Conservation (phyloP, 2,888 invertebrate species). For the Brenthis daphne region DNA sequence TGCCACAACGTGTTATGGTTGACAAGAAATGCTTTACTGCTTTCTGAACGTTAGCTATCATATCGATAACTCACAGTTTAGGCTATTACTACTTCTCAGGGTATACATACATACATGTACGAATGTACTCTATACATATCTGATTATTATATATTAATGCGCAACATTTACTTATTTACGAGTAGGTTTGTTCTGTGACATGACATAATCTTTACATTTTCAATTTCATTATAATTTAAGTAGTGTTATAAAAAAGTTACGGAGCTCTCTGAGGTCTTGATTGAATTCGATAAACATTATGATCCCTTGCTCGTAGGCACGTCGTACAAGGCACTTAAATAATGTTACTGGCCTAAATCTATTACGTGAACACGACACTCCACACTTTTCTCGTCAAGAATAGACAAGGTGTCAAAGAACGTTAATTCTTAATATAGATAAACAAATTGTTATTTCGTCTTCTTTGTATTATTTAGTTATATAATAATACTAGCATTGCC, state of each 20-base stretch:
- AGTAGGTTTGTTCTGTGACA: background rate
- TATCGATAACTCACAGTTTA: too few species aligned
- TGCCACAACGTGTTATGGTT: too few species aligned
- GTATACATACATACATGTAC: too few species aligned
- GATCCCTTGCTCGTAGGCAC: constrained; percentile 40
- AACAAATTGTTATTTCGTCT: background rate
- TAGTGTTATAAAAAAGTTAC: constrained; percentile 34
- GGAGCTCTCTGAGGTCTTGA: constrained; percentile 35
- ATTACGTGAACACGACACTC: constrained; percentile 31
- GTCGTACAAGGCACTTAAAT: constrained; percentile 41
- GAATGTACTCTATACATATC: too few species aligned
- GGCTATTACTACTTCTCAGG: too few species aligned
- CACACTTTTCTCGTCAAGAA: constrained; percentile 3
- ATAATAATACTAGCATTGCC: too few species aligned
- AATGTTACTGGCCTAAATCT: constrained; percentile 36
- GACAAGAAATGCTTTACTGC: too few species aligned
- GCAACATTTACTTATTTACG: too few species aligned
- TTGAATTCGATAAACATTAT: constrained; percentile 45
- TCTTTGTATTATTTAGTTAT: background rate
- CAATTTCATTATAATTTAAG: constrained; percentile 23
- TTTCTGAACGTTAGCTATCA: too few species aligned
- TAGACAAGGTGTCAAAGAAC: background rate
- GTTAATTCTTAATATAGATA: background rate
- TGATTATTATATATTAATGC: too few species aligned
- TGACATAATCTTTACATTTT: background rate